A percentile compares a stretch with the other conserved stretches of the same genome.
These are phyloP conservation scores for Lithobates pipiens DNA, from an alignment of 2,797 vertebrate species.

Conservation along the genomic window DNA sequence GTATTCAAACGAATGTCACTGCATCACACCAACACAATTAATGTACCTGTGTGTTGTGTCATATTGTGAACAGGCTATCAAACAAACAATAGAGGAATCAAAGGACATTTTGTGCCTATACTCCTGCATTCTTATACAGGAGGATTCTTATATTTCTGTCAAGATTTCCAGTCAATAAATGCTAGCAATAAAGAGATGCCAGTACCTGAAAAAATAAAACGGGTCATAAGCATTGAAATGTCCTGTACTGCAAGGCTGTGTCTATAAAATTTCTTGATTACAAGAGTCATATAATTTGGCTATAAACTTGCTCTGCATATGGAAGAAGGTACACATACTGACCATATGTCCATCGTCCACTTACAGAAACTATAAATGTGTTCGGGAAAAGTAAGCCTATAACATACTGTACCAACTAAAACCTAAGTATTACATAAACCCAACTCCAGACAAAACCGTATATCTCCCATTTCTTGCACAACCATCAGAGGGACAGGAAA, in stretches of 20 bases:
- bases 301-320: background rate
- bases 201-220: constrained; percentile 14
- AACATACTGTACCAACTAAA: too few relatives aligned
- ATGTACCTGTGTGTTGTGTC: too few relatives aligned
- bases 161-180: background rate
- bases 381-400: too few relatives aligned
- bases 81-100: background rate
- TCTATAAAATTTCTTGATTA: constrained; percentile 3
- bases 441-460: too few relatives aligned
- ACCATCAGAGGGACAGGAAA: too few relatives aligned
- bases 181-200: constrained; percentile 4
- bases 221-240: constrained; percentile 5
- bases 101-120: background rate
- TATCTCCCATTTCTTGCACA: too few relatives aligned
- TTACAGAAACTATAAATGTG: background rate
- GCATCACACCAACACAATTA: too few relatives aligned
- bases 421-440: too few relatives aligned
- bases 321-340: background rate
- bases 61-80: too few relatives aligned
- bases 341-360: background rate
- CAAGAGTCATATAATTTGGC: constrained; percentile 1
- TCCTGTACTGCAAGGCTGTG: background rate
- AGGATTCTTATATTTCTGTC: background rate
- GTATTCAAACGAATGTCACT: too few relatives aligned
- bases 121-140: background rate